phyloP scores from a whole-genome alignment of 2,797 vertebrate genomes.

The Enteromius trimaculatus region DNA sequence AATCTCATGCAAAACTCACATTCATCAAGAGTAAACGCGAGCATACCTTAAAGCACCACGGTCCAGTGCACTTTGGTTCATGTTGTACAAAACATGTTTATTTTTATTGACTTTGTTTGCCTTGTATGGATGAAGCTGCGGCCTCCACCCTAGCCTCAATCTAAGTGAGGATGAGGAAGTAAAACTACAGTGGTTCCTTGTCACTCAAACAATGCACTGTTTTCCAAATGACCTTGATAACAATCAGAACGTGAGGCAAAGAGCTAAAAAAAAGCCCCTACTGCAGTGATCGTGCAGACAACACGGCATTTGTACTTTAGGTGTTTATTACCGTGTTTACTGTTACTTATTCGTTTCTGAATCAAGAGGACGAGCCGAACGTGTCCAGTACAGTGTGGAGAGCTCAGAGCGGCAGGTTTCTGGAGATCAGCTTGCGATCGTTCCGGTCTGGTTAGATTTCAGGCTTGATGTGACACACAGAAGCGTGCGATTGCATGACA shows the following conservation, averaged over 20 bases:
- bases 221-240: not conserved
- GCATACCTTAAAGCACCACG: not conserved
- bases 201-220: not conserved
- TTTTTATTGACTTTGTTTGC: slow-evolving; percentile 20
- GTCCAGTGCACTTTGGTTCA: not conserved
- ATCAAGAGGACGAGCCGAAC: not conserved
- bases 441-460: slow-evolving; percentile 46
- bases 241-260: not conserved
- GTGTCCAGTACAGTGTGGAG: not conserved
- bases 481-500: not conserved
- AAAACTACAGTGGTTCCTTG: slow-evolving; percentile 21
- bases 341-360: not conserved
- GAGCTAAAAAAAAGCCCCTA: not conserved
- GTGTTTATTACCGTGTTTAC: not conserved
- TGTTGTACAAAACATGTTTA: not conserved
- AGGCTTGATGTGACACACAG: not conserved
- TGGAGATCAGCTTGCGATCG: slow-evolving; percentile 35
- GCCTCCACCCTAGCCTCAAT: not conserved
- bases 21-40: not conserved
- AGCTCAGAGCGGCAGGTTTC: slow-evolving; percentile 29
- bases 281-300: not conserved
- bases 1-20: not conserved
- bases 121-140: not conserved
- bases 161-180: slow-evolving; percentile 21
- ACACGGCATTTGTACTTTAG: not conserved